Evolutionary conservation across 37 sponge, comb jelly and placozoan genomes (phyloP).

Genomic region (Hexactinellida sp.): DNA sequence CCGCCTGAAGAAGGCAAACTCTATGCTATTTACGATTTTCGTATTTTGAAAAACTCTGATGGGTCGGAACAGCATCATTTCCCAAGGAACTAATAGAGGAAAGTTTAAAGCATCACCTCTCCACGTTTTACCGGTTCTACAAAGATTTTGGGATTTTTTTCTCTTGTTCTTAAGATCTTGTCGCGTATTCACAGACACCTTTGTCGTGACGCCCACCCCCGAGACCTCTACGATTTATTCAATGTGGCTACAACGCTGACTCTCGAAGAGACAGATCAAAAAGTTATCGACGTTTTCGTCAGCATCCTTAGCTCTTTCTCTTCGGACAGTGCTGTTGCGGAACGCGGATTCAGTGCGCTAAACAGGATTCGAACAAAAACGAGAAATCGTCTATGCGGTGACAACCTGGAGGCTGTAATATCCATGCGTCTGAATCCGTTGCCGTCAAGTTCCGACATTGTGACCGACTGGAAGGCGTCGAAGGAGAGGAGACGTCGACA

Average conservation of each 20-base stretch:
- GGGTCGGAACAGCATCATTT: neutral
- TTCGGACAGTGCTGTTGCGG: neutral
- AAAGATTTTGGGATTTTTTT: neutral
- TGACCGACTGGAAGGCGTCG: neutral
- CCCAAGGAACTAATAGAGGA: neutral
- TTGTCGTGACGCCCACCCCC: neutral
- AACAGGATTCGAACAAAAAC: neutral
- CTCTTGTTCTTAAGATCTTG: neutral
- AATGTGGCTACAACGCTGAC: neutral
- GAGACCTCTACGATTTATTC: neutral
- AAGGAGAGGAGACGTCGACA: neutral
- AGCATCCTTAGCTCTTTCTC: neutral
- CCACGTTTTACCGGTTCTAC: neutral
- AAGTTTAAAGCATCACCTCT: neutral
- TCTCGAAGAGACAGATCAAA: neutral
- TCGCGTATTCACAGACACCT: neutral
- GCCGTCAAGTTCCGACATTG: neutral
- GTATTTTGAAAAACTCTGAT: neutral
- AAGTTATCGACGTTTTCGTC: neutral
- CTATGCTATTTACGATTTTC: neutral
- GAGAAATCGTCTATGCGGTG: neutral
- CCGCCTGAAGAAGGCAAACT: neutral
- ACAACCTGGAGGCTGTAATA: neutral
- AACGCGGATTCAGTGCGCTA: neutral
- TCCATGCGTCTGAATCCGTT: neutral